phyloP scores from a whole-genome alignment of 2,113 vertebrate genomes.

The Synchiropus splendidus region DNA sequence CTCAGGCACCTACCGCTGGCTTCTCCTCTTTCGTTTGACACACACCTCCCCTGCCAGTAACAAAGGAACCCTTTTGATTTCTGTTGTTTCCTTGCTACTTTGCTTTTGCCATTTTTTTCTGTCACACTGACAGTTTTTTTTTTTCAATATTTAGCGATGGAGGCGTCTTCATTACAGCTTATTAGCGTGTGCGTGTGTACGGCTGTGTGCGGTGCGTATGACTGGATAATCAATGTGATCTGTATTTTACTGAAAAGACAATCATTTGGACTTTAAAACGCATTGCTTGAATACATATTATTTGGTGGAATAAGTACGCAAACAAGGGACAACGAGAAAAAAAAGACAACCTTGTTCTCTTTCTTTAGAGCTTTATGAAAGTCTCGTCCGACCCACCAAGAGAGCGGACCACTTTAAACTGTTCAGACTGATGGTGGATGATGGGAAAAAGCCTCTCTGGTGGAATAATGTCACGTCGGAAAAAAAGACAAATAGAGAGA shows the following conservation, averaged over 20 bases:
- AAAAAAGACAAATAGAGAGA: constrained; percentile 25
- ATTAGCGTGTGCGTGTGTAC: constrained; percentile 35
- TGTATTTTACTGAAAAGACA: constrained; percentile 61
- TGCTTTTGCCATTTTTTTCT: no score
- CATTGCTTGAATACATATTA: constrained; percentile 40
- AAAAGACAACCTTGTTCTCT: neutral
- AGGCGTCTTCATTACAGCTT: constrained; percentile 47
- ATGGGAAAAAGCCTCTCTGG: constrained; percentile 18
- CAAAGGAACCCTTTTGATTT: constrained; percentile 43
- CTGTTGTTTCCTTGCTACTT: constrained; percentile 51
- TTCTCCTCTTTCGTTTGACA: constrained; percentile 97
- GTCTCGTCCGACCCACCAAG: constrained; percentile 42
- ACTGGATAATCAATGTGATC: constrained; percentile 31
- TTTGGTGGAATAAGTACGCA: constrained; percentile 30
- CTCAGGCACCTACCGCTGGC: constrained; percentile 84
- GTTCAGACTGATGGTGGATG: constrained; percentile 27
- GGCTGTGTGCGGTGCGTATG: constrained; percentile 29
- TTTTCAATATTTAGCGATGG: constrained; percentile 37
- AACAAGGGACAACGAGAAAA: constrained; percentile 32
- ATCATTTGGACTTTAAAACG: constrained; percentile 54
- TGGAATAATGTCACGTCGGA: constrained; percentile 20
- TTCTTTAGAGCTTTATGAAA: constrained; percentile 24
- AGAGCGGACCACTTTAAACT: constrained; percentile 30
- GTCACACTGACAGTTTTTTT: no score
- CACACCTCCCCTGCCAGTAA: constrained; percentile 40